Percentiles rank a stretch among this genome's conserved stretches.
Evolutionary conservation across 2,797 vertebrate genomes (phyloP).

Genomic region (Paratrypauchen microcephalus): DNA sequence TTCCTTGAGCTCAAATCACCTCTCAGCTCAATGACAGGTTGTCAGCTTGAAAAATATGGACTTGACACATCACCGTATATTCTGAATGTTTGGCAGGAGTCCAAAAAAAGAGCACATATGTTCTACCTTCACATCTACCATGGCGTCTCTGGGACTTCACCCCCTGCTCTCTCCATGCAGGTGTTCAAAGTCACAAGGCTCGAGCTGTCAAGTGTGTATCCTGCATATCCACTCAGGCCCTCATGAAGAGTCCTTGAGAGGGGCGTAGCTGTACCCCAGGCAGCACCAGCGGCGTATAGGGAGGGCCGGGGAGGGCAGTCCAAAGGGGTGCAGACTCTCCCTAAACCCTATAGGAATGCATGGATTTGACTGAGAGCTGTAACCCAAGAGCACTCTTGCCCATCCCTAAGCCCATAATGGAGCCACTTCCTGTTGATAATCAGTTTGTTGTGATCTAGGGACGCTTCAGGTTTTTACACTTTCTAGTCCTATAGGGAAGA

Average conservation of each 20-base stretch:
- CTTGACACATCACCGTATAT: conserved; percentile 8
- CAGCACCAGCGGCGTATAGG: conserved; percentile 38
- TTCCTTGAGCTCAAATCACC: conserved; percentile 23
- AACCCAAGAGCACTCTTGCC: conserved; percentile 73
- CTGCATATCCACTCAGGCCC: conserved; percentile 35
- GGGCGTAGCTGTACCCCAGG: conserved; percentile 35
- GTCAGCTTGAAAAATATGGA: conserved; percentile 25
- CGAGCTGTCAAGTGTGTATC: conserved; percentile 46
- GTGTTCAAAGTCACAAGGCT: conserved; percentile 54
- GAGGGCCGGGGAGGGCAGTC: conserved; percentile 38
- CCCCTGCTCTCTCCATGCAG: conserved; percentile 37
- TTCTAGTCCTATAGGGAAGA: conserved; percentile 44
- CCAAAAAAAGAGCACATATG: conserved; percentile 15
- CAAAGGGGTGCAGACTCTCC: conserved; percentile 47
- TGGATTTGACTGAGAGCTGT: conserved; percentile 71
- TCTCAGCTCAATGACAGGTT: conserved; percentile 16
- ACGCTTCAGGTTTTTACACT: conserved; percentile 66
- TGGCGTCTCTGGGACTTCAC: conserved; percentile 14
- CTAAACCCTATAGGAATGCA: conserved; percentile 75
- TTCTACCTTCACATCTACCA: conserved; percentile 8
- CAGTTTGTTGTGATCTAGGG: conserved; percentile 74
- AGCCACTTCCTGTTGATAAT: conserved; percentile 78
- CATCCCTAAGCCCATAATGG: conserved; percentile 79
- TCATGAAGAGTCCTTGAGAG: conserved; percentile 29
- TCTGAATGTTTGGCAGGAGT: conserved; percentile 8